A percentile compares a stretch with the other conserved stretches of the same genome.
phyloP scores from a whole-genome alignment of 1,140 invertebrate genomes.

The Drosophila navojoa region DNA sequence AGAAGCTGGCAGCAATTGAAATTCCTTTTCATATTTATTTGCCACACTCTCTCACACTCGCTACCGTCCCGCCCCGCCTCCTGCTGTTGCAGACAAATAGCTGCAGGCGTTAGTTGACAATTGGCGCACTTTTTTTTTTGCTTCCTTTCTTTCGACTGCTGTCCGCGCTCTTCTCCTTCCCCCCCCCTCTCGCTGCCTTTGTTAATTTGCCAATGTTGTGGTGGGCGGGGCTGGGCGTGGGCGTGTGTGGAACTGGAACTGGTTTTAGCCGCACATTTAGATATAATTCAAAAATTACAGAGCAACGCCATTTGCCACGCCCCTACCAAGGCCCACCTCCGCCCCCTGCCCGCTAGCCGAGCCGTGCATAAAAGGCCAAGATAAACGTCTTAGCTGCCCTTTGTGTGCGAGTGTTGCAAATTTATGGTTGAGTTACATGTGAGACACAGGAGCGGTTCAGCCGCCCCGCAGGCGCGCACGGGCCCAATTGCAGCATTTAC shows the following conservation, averaged over 20 bases:
- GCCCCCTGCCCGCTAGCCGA: conserved; percentile 13
- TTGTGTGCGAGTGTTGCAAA: conserved; percentile 49
- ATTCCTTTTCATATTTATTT: conserved; percentile 50
- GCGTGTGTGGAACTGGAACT: conserved; percentile 39
- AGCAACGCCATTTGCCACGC: conserved; percentile 50
- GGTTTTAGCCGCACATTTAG: conserved; percentile 60
- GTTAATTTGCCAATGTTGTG: conserved; percentile 29
- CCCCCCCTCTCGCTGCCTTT: background rate
- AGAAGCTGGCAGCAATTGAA: conserved; percentile 61
- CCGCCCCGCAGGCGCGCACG: background rate
- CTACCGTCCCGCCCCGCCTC: background rate
- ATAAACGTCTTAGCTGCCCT: conserved; percentile 61
- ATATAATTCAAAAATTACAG: conserved; percentile 81
- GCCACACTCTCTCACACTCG: background rate
- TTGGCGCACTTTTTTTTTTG: conserved; percentile 43
- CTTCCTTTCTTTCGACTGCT: background rate
- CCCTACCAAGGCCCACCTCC: background rate
- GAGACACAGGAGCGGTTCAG: conserved; percentile 47
- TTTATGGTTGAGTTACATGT: conserved; percentile 57
- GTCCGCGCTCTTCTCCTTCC: background rate
- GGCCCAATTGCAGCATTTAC: background rate
- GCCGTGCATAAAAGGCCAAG: conserved; percentile 39
- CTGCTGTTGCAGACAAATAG: conserved; percentile 35
- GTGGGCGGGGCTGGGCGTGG: conserved; percentile 2
- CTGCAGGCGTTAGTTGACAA: conserved; percentile 78